Percentiles rank a stretch among this genome's conserved stretches.
Conservation (phyloP, 2,888 invertebrate species). For the Lasioglossum marginatum region DNA sequence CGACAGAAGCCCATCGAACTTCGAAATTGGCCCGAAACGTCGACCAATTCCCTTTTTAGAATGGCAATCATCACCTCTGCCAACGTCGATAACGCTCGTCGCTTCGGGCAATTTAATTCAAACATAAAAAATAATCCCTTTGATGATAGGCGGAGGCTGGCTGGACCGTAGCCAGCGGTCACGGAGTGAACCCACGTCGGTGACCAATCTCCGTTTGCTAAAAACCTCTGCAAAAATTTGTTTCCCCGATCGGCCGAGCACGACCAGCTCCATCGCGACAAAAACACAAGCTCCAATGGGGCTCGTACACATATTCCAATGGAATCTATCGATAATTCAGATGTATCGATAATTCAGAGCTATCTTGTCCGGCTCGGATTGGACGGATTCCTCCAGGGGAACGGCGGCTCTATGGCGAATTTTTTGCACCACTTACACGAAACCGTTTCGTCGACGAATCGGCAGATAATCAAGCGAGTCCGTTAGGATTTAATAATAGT, state of each 20-base stretch:
- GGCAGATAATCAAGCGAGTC: background rate
- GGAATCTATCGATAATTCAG: background rate
- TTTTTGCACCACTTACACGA: background rate
- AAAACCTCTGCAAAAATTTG: conserved; percentile 46
- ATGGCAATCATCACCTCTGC: conserved; percentile 68
- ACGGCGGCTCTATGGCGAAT: background rate
- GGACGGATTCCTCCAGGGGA: background rate
- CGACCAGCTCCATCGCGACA: background rate
- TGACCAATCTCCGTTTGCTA: conserved; percentile 52
- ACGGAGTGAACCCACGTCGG: conserved; percentile 44
- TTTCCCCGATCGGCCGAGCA: conserved; percentile 22
- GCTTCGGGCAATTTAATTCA: conserved; percentile 70
- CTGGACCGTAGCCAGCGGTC: conserved; percentile 70
- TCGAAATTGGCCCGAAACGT: conserved; percentile 62
- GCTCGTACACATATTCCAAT: background rate
- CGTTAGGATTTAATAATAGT: background rate
- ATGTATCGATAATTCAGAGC: background rate
- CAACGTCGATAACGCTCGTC: conserved; percentile 65
- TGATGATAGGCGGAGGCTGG: conserved; percentile 58
- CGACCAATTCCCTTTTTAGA: conserved; percentile 64
- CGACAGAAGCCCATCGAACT: conserved; percentile 38
- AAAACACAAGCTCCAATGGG: conserved; percentile 10
- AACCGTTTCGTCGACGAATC: background rate
- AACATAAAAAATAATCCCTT: conserved; percentile 74
- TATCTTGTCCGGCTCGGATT: background rate